phyloP scores from a whole-genome alignment of 2,113 vertebrate genomes.

The Rhynchomys soricoides region DNA sequence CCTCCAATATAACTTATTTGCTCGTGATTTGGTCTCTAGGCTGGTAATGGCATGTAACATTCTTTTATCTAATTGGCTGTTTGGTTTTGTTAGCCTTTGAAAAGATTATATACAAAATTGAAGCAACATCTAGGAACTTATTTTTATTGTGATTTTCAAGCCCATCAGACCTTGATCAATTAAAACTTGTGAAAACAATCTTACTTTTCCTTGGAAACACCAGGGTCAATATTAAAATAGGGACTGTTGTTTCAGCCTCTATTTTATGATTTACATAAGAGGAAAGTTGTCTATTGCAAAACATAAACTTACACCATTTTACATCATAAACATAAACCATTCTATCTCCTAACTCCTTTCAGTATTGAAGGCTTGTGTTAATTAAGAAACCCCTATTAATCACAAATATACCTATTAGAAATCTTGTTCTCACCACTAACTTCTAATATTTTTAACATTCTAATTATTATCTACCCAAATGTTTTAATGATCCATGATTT shows the following conservation, averaged over 20 bases:
- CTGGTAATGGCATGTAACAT: neutral
- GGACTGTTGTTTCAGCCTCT: neutral
- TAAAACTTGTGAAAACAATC: neutral
- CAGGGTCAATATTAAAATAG: neutral
- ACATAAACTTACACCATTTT: neutral
- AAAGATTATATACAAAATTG: slow-evolving; percentile 19
- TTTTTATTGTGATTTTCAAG: slow-evolving; percentile 60
- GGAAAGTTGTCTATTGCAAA: neutral
- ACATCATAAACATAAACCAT: neutral
- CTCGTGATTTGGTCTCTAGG: neutral
- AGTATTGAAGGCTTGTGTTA: neutral
- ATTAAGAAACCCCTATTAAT: slow-evolving; percentile 11
- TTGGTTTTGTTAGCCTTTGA: neutral
- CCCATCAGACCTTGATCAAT: neutral
- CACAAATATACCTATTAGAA: slow-evolving; percentile 27
- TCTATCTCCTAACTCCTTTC: slow-evolving; percentile 12
- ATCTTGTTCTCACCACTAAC: neutral
- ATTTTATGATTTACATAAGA: neutral
- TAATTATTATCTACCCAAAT: neutral
- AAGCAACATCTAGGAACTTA: neutral
- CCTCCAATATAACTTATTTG: neutral
- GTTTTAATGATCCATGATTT: neutral
- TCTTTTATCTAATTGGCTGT: neutral
- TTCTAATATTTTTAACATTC: neutral
- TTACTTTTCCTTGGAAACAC: neutral